Evolutionary conservation across 1,140 invertebrate genomes (phyloP), one percentile per base, ranked within the genome.

Genomic region (Drosophila paulistorum): DNA sequence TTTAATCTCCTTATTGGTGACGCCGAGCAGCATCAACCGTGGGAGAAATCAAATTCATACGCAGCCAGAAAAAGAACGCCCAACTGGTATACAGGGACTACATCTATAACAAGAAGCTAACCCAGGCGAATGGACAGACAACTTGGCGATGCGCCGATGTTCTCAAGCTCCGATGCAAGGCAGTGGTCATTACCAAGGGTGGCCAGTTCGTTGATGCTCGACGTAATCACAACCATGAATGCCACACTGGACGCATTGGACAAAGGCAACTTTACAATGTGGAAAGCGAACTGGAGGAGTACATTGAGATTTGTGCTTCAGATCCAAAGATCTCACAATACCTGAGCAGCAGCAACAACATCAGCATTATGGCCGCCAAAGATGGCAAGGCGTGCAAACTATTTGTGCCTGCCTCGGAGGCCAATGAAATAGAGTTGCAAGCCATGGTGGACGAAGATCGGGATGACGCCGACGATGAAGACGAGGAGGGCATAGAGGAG

Each of bases 31-130:
- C 6, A 51, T 35, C 51, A 30, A 54, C 72, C 10, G 11, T 39
- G 78, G 59, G 65, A 20, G 57, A 60, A 35, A 89, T 89, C 51
- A 69, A 69, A 37, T 91, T 89, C 59, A 91, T 91, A 42, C 81
- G 90, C 45, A 91, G 90, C 71, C 90, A 91, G 33, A 91, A 91
- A 72, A 91, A 89, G 61, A 91, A 91, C 59, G 83, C 90, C 30
- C 90, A 91, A 48, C 64, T 91, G 48, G 90, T 91, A 13, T 90
- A 68, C 71, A 72, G 77, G 35, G 70, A 87, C 41, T 91, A 76
- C 51, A 91, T 91, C 9, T 91, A 91, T 71, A 91, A 91, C 68
- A 91, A 91, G 65, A 91, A 91, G 65, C 68, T 91, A 6, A 91
- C 90, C 0, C 90, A 91, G 33, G 86, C 83, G 13, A 91, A 91